Percentiles rank a stretch among this genome's conserved stretches.
phyloP scores from a whole-genome alignment of 2,888 invertebrate genomes.

The Xylophagus ater region DNA sequence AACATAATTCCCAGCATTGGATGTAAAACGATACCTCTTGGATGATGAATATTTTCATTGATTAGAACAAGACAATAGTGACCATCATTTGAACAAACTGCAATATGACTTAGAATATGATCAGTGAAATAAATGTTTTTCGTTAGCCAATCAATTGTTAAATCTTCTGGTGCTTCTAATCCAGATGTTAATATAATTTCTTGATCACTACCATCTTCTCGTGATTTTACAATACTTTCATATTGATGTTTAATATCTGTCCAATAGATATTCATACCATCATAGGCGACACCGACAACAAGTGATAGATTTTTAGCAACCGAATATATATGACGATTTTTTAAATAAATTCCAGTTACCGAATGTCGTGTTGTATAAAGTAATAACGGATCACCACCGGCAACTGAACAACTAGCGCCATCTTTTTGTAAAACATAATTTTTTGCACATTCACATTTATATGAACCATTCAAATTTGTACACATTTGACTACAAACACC shows the following conservation, averaged over 20 bases:
- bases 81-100: conserved; percentile 61
- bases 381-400: conserved; percentile 52
- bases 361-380: conserved; percentile 55
- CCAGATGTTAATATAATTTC: conserved; percentile 55
- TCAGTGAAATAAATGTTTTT: conserved; percentile 77
- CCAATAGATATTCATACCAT: conserved; percentile 65
- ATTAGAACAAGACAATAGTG: conserved; percentile 52
- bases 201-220: conserved; percentile 48
- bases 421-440: conserved; percentile 44
- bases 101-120: conserved; percentile 54
- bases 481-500: conserved; percentile 63
- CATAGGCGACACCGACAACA: conserved; percentile 55
- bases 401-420: conserved; percentile 44
- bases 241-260: conserved; percentile 57
- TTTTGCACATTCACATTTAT: conserved; percentile 51
- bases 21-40: conserved; percentile 58
- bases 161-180: conserved; percentile 58
- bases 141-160: conserved; percentile 68
- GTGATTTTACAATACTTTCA: conserved; percentile 58
- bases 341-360: conserved; percentile 52
- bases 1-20: conserved; percentile 67
- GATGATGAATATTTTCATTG: conserved; percentile 49
- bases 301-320: conserved; percentile 45
- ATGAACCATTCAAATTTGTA: conserved; percentile 47
- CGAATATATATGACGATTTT: conserved; percentile 38